phyloP scores from a whole-genome alignment of 2,797 vertebrate species.

The Discoglossus pictus region DNA sequence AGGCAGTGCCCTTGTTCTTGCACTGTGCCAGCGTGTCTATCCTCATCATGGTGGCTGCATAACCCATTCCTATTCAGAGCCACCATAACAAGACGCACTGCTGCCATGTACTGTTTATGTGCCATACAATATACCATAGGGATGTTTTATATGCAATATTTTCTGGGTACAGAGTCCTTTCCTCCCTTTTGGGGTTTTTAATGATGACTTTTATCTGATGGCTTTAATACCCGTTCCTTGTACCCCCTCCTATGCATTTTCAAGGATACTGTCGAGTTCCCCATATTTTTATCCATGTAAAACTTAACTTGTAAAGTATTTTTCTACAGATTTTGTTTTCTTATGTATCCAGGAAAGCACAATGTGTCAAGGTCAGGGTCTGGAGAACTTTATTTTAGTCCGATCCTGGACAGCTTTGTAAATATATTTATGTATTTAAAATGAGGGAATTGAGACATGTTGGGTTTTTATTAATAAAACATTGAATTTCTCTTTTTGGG shows the following conservation, averaged over 20 bases:
- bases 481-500: constrained; percentile 53
- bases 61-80: background rate
- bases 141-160: constrained; percentile 77
- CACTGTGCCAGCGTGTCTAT: background rate
- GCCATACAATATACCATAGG: constrained; percentile 64
- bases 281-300: constrained; percentile 89
- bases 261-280: constrained; percentile 74
- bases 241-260: constrained; percentile 89
- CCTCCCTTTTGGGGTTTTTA: constrained; percentile 71
- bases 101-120: constrained; percentile 62
- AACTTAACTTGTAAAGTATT: constrained; percentile 95
- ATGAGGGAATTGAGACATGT: constrained; percentile 71
- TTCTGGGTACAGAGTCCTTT: constrained; percentile 67
- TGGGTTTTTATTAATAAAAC: constrained; percentile 79
- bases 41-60: background rate
- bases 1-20: background rate
- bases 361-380: constrained; percentile 71
- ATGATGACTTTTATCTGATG: constrained; percentile 72
- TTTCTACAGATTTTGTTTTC: constrained; percentile 84
- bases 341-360: constrained; percentile 80
- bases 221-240: constrained; percentile 64
- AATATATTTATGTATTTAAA: constrained; percentile 75
- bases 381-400: constrained; percentile 73
- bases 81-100: constrained; percentile 57
- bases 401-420: constrained; percentile 71